Conservation (phyloP, 1,140 invertebrate species). For the fruit fly (Drosophila melanogaster) region DNA sequence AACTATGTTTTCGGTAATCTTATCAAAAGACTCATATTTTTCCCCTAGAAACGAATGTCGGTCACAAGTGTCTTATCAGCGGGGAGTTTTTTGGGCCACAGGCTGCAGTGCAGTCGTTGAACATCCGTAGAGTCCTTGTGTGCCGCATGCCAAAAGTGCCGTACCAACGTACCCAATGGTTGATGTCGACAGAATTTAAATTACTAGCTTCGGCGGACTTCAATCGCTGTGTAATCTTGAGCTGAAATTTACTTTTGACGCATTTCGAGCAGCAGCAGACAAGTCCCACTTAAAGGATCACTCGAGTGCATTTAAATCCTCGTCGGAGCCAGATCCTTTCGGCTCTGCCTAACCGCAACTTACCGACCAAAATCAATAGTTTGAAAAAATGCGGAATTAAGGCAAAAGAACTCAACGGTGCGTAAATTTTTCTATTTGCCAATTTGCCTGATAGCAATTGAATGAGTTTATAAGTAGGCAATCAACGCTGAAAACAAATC, state of each 20-base stretch:
- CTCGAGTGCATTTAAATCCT: conserved; percentile 78
- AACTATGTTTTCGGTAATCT: conserved; percentile 43
- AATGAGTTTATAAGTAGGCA: conserved; percentile 52
- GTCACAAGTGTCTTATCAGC: conserved; percentile 55
- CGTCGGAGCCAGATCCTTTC: conserved; percentile 41
- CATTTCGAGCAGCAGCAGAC: conserved; percentile 35
- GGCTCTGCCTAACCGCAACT: conserved; percentile 62
- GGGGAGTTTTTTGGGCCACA: conserved; percentile 16
- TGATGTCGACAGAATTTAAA: conserved; percentile 42
- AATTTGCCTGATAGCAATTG: conserved; percentile 47
- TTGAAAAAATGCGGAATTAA: conserved; percentile 3
- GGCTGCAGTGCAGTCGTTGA: conserved; percentile 36
- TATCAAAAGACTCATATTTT: conserved; percentile 68
- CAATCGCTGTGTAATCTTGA: conserved; percentile 68
- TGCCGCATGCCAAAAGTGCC: conserved; percentile 68
- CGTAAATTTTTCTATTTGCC: conserved; percentile 66
- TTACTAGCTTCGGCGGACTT: conserved; percentile 54
- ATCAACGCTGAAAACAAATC: conserved; percentile 73
- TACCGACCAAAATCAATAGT: conserved; percentile 9
- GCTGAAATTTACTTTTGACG: conserved; percentile 81
- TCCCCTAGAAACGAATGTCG: conserved; percentile 26
- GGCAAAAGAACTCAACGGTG: conserved; percentile 46
- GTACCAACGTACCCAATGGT: conserved; percentile 62
- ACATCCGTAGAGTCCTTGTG: conserved; percentile 32
- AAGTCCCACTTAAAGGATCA: conserved; percentile 48